Evolutionary conservation across 2,113 vertebrate species (phyloP).

Genomic region (Syrrhaptes paradoxus): DNA sequence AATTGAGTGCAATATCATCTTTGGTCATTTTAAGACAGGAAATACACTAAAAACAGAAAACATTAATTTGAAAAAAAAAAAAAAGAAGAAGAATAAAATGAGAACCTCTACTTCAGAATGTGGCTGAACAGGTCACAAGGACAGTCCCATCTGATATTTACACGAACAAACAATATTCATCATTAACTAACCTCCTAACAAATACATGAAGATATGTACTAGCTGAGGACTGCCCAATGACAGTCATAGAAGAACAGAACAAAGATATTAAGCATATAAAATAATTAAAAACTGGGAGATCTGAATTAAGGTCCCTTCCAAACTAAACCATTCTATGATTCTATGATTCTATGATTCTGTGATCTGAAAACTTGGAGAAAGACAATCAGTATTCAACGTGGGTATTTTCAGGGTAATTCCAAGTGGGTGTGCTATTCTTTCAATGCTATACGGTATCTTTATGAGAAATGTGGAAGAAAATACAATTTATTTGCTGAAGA

Average conservation of each 20-base stretch:
- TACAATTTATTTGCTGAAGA: neutral
- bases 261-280: neutral
- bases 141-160: neutral
- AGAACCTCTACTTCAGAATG: neutral
- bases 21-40: slow-evolving; percentile 20
- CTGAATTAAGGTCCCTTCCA: too few relatives aligned
- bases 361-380: neutral
- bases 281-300: neutral
- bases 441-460: neutral
- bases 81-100: neutral
- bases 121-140: neutral
- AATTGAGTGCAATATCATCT: neutral
- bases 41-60: neutral
- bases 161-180: neutral
- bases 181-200: neutral
- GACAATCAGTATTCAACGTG: neutral
- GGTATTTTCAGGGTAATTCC: neutral
- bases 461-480: neutral
- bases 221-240: neutral
- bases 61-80: neutral
- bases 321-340: too few relatives aligned
- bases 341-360: too few relatives aligned
- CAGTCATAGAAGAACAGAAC: neutral
- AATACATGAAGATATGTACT: neutral
- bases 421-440: neutral